Evolutionary conservation across 2,888 invertebrate species (phyloP).

Genomic region (Dolomedes plantarius): DNA sequence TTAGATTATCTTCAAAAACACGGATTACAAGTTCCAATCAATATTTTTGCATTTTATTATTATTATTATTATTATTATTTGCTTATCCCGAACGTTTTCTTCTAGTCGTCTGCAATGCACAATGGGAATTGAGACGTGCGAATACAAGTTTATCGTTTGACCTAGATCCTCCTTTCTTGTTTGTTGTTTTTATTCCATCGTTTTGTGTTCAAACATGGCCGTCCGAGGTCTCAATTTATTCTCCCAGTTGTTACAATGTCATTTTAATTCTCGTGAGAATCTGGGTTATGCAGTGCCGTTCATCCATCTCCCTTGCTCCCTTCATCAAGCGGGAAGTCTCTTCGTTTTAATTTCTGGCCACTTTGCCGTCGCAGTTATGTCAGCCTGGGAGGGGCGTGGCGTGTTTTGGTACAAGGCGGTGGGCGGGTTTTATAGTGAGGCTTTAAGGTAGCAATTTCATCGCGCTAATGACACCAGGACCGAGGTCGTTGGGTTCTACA

Average conservation of each 20-base stretch:
- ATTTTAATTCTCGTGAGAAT: neutral
- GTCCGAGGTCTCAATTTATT: neutral
- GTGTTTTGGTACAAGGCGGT: neutral
- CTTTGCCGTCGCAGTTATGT: neutral
- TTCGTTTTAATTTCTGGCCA: neutral
- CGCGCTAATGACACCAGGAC: no score
- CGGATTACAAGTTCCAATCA: no score
- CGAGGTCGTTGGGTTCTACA: no score
- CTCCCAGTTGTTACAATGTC: neutral
- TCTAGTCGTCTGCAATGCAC: neutral
- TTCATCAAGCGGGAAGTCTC: neutral
- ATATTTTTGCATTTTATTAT: no score
- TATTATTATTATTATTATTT: no score
- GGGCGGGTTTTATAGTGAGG: neutral
- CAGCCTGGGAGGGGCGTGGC: neutral
- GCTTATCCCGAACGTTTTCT: no score
- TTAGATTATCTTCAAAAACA: no score
- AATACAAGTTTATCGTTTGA: neutral
- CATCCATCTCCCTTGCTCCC: no score
- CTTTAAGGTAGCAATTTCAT: no score
- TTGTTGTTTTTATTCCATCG: neutral
- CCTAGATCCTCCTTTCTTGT: neutral
- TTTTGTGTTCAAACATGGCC: conserved; percentile 5
- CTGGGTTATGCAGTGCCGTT: neutral
- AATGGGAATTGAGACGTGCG: no score